Evolutionary conservation across 2,888 invertebrate genomes (phyloP).

Genomic region (Kryphioiulus occultus): DNA sequence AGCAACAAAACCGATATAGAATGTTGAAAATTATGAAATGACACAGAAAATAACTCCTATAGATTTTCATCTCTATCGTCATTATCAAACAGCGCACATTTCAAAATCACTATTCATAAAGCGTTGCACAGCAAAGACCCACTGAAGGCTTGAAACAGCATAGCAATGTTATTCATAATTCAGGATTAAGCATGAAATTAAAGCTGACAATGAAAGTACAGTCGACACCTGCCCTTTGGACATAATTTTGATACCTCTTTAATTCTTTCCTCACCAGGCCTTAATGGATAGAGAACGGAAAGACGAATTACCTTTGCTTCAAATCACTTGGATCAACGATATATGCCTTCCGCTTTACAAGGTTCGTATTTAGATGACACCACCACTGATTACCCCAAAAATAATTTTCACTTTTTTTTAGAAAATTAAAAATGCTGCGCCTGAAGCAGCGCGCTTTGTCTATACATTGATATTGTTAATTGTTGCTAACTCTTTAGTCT

Average conservation of each 20-base stretch:
- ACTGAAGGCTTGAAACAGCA: no score
- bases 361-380: conserved; percentile 58
- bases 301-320: conserved; percentile 68
- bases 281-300: conserved; percentile 70
- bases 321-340: conserved; percentile 64
- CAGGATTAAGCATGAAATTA: not conserved
- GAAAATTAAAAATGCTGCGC: no score
- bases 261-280: conserved; percentile 57
- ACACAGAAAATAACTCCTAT: no score
- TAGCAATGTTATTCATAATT: not conserved
- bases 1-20: no score
- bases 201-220: not conserved
- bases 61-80: not conserved
- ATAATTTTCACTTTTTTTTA: no score
- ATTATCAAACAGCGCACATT: not conserved
- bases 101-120: not conserved
- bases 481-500: no score
- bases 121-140: no score
- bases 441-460: no score
- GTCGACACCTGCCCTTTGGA: not conserved
- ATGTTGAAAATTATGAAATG: no score
- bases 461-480: no score
- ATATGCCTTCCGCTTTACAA: conserved; percentile 66
- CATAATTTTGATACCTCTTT: not conserved
- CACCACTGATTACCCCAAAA: no score